phyloP scores from a whole-genome alignment of 1,140 invertebrate species.

The Brachionus calyciflorus region DNA sequence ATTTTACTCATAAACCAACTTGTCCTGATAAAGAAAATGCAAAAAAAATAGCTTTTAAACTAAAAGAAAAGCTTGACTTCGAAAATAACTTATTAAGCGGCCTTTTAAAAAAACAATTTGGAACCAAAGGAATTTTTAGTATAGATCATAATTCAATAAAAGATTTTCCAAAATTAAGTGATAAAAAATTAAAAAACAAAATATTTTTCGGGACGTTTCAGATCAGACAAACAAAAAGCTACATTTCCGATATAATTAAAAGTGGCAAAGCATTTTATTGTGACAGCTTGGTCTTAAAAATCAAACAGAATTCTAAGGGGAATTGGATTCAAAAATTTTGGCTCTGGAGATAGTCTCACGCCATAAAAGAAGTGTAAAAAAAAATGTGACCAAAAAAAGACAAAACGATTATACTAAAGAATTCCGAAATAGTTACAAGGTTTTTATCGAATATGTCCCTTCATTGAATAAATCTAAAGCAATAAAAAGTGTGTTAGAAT shows the following conservation, averaged over 20 bases:
- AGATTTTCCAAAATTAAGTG: neutral
- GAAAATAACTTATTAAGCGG: neutral
- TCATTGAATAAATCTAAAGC: too few species aligned
- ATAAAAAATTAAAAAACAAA: neutral
- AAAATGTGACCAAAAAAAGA: too few species aligned
- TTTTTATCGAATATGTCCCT: too few species aligned
- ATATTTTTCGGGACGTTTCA: neutral
- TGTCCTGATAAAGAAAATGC: slow-evolving; percentile 2
- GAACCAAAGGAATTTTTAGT: neutral
- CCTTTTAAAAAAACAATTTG: neutral
- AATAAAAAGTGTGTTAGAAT: too few species aligned
- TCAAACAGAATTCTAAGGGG: too few species aligned
- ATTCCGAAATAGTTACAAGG: too few species aligned
- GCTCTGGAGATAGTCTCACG: too few species aligned
- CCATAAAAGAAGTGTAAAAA: too few species aligned
- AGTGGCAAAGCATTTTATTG: too few species aligned
- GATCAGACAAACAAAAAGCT: neutral
- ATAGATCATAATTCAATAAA: neutral
- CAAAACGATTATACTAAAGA: too few species aligned
- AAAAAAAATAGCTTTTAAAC: neutral
- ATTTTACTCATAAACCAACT: neutral
- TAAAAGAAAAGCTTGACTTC: neutral
- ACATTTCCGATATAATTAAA: neutral
- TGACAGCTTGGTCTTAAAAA: too few species aligned
- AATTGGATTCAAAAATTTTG: too few species aligned